phyloP scores from a whole-genome alignment of 2,113 vertebrate species.

The Forbesichthys agassizii region DNA sequence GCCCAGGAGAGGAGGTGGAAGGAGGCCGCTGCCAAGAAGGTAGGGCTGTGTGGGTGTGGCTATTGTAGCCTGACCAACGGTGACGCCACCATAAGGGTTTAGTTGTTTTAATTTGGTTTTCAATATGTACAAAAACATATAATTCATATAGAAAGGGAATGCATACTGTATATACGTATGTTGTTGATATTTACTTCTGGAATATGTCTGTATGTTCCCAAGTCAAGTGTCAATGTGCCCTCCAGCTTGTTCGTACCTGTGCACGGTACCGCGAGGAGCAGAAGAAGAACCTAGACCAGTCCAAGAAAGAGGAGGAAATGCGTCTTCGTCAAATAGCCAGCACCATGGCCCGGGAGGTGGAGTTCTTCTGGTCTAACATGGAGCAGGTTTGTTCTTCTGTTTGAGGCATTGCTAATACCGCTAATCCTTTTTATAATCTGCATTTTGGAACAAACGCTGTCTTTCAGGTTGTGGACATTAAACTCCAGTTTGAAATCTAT shows the following conservation, averaged over 20 bases:
- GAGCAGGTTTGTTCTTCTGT: constrained; percentile 78
- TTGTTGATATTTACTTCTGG: too few species aligned
- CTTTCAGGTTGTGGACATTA: constrained; percentile 89
- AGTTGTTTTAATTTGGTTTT: not conserved
- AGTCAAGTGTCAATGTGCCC: not conserved
- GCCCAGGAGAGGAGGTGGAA: constrained; percentile 98
- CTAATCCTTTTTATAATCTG: constrained; percentile 7
- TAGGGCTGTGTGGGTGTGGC: constrained; percentile 47
- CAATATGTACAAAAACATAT: too few species aligned
- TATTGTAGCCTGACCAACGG: too few species aligned
- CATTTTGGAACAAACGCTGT: constrained; percentile 1
- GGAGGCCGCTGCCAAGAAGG: constrained; percentile 94
- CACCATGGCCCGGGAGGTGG: constrained; percentile 87
- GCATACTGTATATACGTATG: too few species aligned
- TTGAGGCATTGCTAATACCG: not conserved
- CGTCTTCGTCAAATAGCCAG: constrained; percentile 86
- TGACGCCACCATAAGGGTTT: too few species aligned
- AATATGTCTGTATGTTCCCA: too few species aligned
- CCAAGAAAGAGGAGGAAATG: constrained; percentile 82
- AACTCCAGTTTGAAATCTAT: constrained; percentile 89
- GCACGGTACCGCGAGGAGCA: constrained; percentile 87
- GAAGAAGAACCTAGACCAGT: constrained; percentile 80
- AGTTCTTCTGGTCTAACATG: constrained; percentile 93
- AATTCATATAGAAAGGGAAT: too few species aligned
- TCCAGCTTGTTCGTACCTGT: constrained; percentile 89